Base-by-base conservation (phyloP, 2,888 invertebrate genomes). In the Aproaerema taeniolella region DNA sequence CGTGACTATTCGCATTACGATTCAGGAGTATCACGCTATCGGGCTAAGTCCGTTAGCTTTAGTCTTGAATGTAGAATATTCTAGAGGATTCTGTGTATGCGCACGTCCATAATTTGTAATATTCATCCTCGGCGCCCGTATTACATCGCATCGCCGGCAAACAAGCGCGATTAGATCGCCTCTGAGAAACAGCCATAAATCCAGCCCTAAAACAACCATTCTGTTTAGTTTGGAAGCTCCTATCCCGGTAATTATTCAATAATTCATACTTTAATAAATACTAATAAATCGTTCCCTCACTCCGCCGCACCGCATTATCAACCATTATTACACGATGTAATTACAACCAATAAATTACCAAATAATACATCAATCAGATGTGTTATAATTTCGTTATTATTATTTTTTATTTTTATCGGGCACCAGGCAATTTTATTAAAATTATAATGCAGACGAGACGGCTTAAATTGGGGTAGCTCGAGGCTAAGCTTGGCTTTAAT, bases 281-380 rank as follows among this genome's bases (percentile, higher is more conserved):
- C 78, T 81, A 81, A 85, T 85, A 85, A 86, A 86, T 85, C 77
- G 70, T 79, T 62, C 71, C 70, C 66, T 61, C 73, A 69, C 65
- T 65, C 67, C 58, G 55, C 58, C 53, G 58, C 60, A 58, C 62
- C 60, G 73, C 70, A 83, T 85, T 85, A 85, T 82, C 76, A 59
- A 64, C 75, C 74, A 74, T 79, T 82, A 85, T 85, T 85, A 85
- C 80, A 78, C 73, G 79, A 83, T 85, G 81, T 86, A 83, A 86
- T 86, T 86, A 86, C 75, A 71, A 54, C 67, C 83, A 76, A 86
- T 86, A 86, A 86, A 85, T 86, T 85, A 83, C 74, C 80, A 80
- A 85, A 86, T 86, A 85, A 82, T 85, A 82, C 85, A 85, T 86
- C 85, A 85, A 86, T 86, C 85, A 85, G 85, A 85, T 76, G 83